Conservation (phyloP, 53 echinoderm and acorn worm genomes). For the Antedon mediterranea region DNA sequence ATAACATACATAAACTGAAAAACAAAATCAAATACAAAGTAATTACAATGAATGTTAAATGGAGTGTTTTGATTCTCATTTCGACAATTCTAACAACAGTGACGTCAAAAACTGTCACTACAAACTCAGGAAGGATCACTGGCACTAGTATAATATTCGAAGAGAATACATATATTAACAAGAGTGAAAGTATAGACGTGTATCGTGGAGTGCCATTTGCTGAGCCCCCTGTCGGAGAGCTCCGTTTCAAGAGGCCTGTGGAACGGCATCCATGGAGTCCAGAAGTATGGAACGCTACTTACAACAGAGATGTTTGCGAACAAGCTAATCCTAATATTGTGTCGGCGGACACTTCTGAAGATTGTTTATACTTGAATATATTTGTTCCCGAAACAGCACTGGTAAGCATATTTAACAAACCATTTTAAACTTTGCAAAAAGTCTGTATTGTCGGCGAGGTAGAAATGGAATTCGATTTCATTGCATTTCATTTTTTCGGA, state of each 20-base stretch:
- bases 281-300: constrained; percentile 16
- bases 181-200: neutral
- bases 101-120: neutral
- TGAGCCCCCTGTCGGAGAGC: constrained; percentile 29
- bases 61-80: too few relatives aligned
- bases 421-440: too few relatives aligned
- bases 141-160: neutral
- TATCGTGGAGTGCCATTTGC: constrained; percentile 25
- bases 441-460: too few relatives aligned
- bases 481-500: too few relatives aligned
- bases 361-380: constrained; percentile 24
- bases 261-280: constrained; percentile 17
- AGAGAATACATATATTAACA: neutral
- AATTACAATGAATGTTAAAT: too few relatives aligned
- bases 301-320: constrained; percentile 22
- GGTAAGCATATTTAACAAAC: constrained; percentile 14
- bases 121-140: neutral
- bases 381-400: constrained; percentile 17
- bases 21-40: too few relatives aligned
- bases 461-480: too few relatives aligned
- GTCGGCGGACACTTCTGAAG: constrained; percentile 12
- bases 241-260: constrained; percentile 16
- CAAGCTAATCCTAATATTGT: constrained; percentile 9
- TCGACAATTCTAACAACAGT: neutral
- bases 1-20: too few relatives aligned